Evolutionary conservation across 2,888 invertebrate species (phyloP).

Genomic region (Fissipunctia ypsillon): DNA sequence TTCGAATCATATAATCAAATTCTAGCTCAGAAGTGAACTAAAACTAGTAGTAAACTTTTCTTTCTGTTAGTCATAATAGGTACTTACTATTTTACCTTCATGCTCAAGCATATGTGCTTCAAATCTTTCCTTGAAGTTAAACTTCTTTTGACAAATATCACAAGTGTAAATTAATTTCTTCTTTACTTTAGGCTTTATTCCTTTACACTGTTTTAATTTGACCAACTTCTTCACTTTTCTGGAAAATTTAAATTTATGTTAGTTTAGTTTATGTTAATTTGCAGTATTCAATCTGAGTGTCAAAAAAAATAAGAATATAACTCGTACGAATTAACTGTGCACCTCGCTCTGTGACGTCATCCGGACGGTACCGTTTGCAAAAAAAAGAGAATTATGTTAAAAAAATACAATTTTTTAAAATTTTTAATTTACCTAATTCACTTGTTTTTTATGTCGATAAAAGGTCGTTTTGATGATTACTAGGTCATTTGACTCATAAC

Average conservation of each 20-base stretch:
- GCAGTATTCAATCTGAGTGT: too few species aligned
- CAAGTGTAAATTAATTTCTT: constrained; percentile 77
- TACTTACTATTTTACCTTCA: constrained; percentile 81
- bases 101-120: constrained; percentile 83
- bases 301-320: neutral
- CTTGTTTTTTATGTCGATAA: too few species aligned
- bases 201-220: constrained; percentile 61
- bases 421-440: too few species aligned
- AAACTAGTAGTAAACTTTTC: too few species aligned
- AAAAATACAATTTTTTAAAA: too few species aligned
- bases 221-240: constrained; percentile 64
- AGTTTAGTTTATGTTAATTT: neutral
- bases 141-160: constrained; percentile 81
- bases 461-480: too few species aligned
- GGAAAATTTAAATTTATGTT: constrained; percentile 17
- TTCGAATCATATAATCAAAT: neutral
- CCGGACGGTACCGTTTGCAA: too few species aligned
- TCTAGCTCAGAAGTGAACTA: neutral
- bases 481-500: too few species aligned
- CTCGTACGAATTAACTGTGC: too few species aligned
- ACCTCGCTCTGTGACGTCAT: too few species aligned
- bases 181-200: constrained; percentile 66
- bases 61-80: neutral
- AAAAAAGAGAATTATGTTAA: too few species aligned
- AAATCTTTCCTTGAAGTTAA: constrained; percentile 78